Evolutionary conservation across 2,888 invertebrate species (phyloP), one percentile per base, ranked within the genome.

Genomic region (Fragum fragum): DNA sequence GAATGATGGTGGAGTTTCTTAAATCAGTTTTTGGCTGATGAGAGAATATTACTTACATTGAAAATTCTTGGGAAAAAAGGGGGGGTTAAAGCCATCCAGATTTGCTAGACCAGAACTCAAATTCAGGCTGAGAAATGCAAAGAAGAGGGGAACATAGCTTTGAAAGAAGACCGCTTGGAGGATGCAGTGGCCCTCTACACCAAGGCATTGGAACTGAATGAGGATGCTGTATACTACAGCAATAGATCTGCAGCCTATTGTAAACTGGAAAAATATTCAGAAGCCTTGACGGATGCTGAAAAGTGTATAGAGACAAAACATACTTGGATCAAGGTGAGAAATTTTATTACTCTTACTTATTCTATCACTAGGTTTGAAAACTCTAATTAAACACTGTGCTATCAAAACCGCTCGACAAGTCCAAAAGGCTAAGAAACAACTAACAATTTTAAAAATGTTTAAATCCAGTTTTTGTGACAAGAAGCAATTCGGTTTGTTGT

Each of bases 161-260:
- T 98, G 89, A 96, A 97, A 83, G 96, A 96, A 18, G 97, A 97
- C 70, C 96, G 97, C 77, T 97, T 96, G 87, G 96, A 97, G 11
- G 97, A 97, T 87, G 98, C 98, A 0, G 95, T 98, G 72, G 96
- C 96, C 86, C 96, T 95, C 89, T 98, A 98, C 93, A 96, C 97
- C 1, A 96, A 97, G 91, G 98, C 97, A 6, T 97, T 98, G 85
- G 95, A 95, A 18, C 94, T 98, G 81, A 98, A 98, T 93, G 96
- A 95, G 52, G 98, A 98, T 95, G 97, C 98, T 95, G 98, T 98
- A 92, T 95, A 98, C 29, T 98, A 96, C 92, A 98, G 98, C 90
- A 98, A 98, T 95, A 96, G 98, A 75, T 98, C 98, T 0, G 98
- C 98, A 7, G 98, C 98, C 7, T 97, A 97, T 92, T 97, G 97